Percentiles rank a stretch among this genome's conserved stretches.
These are phyloP conservation scores for Siderastrea radians DNA, from an alignment of 92 coral and sea anemone species.

Conservation along the genomic window DNA sequence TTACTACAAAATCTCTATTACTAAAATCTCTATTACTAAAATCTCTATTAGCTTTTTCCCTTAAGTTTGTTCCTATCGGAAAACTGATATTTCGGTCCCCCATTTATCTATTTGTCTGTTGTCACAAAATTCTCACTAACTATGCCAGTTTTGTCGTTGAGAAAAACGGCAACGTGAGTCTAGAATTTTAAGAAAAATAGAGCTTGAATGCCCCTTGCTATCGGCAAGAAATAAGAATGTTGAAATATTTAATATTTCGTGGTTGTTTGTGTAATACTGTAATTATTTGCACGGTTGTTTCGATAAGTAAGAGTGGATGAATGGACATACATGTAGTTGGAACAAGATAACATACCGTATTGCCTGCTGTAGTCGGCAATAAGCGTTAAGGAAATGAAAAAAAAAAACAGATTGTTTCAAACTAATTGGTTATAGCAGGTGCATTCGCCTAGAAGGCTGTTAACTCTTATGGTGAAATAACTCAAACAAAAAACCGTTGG, in stretches of 20 bases:
- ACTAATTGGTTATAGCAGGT: slow-evolving; percentile 12
- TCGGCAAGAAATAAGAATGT: background rate
- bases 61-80: no score
- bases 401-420: background rate
- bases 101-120: background rate
- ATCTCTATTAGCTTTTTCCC: no score
- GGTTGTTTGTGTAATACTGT: background rate
- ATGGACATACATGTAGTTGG: background rate
- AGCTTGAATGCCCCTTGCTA: background rate
- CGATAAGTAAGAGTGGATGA: background rate
- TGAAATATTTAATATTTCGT: background rate
- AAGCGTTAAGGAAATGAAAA: slow-evolving; percentile 19
- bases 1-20: no score
- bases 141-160: no score
- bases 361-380: slow-evolving; percentile 5
- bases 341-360: background rate
- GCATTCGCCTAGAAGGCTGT: background rate
- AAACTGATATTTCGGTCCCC: background rate
- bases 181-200: background rate
- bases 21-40: no score
- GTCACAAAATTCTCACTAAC: background rate
- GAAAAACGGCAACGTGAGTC: background rate
- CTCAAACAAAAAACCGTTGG: background rate
- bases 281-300: background rate
- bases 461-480: background rate